Percentiles rank a stretch among this genome's conserved stretches.
phyloP scores from a whole-genome alignment of 2,113 vertebrate genomes.

The Hippoglossus stenolepis region DNA sequence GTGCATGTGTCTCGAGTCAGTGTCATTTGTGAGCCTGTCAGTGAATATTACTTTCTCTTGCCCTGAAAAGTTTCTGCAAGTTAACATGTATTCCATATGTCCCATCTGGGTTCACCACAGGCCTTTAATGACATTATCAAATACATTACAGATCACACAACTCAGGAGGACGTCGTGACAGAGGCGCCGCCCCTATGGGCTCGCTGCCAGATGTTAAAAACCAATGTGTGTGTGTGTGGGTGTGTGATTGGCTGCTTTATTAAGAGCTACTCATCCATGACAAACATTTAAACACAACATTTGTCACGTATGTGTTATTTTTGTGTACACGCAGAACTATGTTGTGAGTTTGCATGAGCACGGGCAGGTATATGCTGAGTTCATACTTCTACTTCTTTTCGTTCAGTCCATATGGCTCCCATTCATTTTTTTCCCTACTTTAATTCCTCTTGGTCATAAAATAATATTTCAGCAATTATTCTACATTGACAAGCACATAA shows the following conservation, averaged over 20 bases:
- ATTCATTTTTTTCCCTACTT: constrained; percentile 37
- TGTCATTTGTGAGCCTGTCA: constrained; percentile 10
- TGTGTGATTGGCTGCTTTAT: constrained; percentile 14
- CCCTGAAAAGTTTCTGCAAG: constrained; percentile 24
- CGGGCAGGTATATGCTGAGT: neutral
- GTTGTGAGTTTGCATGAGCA: neutral
- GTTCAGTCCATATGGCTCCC: constrained; percentile 34
- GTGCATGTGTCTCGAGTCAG: neutral
- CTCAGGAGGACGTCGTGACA: constrained; percentile 67
- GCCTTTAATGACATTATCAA: constrained; percentile 76
- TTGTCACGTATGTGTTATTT: neutral
- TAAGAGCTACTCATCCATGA: constrained; percentile 28
- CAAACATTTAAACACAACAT: neutral
- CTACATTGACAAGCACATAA: constrained; percentile 27
- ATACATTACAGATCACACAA: constrained; percentile 72
- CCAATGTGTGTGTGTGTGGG: neutral
- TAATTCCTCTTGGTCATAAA: constrained; percentile 45
- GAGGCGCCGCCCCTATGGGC: constrained; percentile 38
- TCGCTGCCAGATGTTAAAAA: constrained; percentile 61
- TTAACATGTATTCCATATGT: constrained; percentile 73
- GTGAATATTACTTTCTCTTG: constrained; percentile 31
- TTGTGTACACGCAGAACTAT: neutral
- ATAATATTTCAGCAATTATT: constrained; percentile 48
- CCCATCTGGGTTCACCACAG: constrained; percentile 63
- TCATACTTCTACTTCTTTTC: neutral